Percentiles rank a stretch among this genome's conserved stretches.
Conservation (phyloP, 2,113 vertebrate species). For the Nannobrachium achirus region DNA sequence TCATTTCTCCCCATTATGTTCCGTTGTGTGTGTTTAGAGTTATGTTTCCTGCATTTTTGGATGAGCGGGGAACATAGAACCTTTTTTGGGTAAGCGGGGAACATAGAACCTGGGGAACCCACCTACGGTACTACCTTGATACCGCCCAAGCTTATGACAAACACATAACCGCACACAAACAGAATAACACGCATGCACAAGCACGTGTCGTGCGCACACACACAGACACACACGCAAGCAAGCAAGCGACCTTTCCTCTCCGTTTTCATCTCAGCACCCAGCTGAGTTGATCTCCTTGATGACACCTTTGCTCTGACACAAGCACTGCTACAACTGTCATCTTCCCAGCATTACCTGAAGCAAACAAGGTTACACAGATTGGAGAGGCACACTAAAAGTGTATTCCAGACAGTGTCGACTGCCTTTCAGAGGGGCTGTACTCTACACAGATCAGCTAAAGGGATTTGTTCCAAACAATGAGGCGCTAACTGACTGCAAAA, state of each 20-base stretch:
- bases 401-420: background rate
- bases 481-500: too few species aligned
- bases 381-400: conserved; percentile 13
- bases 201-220: conserved; percentile 27
- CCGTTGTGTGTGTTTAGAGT: too few species aligned
- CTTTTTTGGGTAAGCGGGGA: too few species aligned
- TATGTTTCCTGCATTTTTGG: too few species aligned
- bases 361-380: conserved; percentile 37
- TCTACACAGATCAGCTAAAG: background rate
- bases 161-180: background rate
- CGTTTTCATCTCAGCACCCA: conserved; percentile 48
- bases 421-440: background rate
- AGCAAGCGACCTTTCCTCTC: conserved; percentile 45
- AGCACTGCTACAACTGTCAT: conserved; percentile 35
- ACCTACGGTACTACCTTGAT: too few species aligned
- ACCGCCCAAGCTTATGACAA: background rate
- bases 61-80: too few species aligned
- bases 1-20: too few species aligned
- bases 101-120: too few species aligned
- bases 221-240: conserved; percentile 20
- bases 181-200: too few species aligned
- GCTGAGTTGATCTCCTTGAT: conserved; percentile 55
- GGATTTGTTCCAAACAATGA: background rate
- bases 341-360: conserved; percentile 45
- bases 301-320: conserved; percentile 29